A percentile compares a stretch with the other conserved stretches of the same genome.
Conservation (phyloP, 2,797 vertebrate genomes). For the Hoplostethus mediterraneus region DNA sequence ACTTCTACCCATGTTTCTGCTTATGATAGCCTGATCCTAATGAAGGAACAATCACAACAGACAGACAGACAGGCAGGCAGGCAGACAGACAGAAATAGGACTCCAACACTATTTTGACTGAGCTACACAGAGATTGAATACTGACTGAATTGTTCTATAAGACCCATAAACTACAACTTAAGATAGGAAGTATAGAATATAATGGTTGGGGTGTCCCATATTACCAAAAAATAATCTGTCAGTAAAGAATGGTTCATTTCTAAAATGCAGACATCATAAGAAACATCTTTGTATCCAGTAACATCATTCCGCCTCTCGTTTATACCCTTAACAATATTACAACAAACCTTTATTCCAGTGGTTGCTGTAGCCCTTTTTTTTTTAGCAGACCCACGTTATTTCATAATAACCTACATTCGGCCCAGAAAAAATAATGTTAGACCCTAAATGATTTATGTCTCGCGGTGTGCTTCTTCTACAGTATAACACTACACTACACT, state of each 20-base stretch:
- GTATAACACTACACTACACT: too few species aligned
- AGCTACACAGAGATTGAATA: too few species aligned
- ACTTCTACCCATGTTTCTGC: constrained; percentile 66
- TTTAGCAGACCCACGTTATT: background rate
- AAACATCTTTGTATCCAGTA: background rate
- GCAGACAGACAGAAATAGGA: too few species aligned
- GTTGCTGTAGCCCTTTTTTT: too few species aligned
- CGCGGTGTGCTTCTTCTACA: too few species aligned
- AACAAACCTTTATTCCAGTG: background rate
- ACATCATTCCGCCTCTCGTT: background rate
- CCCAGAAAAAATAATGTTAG: too few species aligned
- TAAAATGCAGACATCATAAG: background rate
- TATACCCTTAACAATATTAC: background rate
- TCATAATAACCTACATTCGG: background rate
- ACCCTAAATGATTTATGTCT: too few species aligned
- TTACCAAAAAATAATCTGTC: background rate
- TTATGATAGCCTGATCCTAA: constrained; percentile 12
- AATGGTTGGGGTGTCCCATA: background rate
- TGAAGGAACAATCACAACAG: background rate
- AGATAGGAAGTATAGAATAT: too few species aligned
- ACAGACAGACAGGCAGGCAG: background rate
- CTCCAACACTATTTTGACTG: too few species aligned
- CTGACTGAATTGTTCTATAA: too few species aligned
- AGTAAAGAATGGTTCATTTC: background rate
- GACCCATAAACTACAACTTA: too few species aligned